These are phyloP conservation scores for Melanotaenia nigrans DNA, from an alignment of 2,797 vertebrate genomes.

Conservation along the genomic window DNA sequence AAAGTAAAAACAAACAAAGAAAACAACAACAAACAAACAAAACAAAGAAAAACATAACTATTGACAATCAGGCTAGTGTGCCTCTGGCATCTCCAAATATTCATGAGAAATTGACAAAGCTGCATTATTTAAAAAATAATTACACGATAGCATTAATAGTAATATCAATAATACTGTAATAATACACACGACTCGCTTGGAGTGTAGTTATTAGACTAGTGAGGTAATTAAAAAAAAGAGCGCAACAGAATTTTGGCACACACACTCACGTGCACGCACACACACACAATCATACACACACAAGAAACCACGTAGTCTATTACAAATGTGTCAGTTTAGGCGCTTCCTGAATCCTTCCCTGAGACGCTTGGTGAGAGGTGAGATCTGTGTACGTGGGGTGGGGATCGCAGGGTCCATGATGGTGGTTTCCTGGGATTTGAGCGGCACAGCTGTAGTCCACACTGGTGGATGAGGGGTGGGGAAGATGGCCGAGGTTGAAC, in stretches of 20 bases:
- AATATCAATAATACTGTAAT: slow-evolving; percentile 88
- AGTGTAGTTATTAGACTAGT: slow-evolving; percentile 89
- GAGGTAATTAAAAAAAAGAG: slow-evolving; percentile 94
- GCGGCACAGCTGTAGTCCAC: slow-evolving; percentile 99
- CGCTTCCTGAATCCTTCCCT: slow-evolving; percentile 99
- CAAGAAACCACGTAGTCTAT: slow-evolving; percentile 69
- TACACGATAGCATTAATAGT: slow-evolving; percentile 88
- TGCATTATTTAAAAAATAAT: slow-evolving; percentile 86
- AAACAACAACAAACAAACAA: slow-evolving; percentile 1
- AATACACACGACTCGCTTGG: slow-evolving; percentile 84
- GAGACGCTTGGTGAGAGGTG: slow-evolving; percentile 97
- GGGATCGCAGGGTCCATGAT: slow-evolving; percentile 99
- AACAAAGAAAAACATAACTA: slow-evolving; percentile 54
- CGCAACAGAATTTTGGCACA: slow-evolving; percentile 84
- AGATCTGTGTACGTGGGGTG: slow-evolving; percentile 99
- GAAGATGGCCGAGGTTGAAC: slow-evolving; percentile 99
- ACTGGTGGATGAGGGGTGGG: slow-evolving; percentile 98
- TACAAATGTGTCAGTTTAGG: slow-evolving; percentile 99
- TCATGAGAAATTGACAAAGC: slow-evolving; percentile 84
- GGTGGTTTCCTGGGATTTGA: slow-evolving; percentile 98
- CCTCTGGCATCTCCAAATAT: slow-evolving; percentile 72
- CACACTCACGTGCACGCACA: slow-evolving; percentile 30
- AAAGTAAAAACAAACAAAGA: slow-evolving; percentile 52
- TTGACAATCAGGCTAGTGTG: slow-evolving; percentile 74
- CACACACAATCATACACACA: slow-evolving; percentile 29